Conservation (phyloP, 2,797 vertebrate species). For the Sebastes matsubarae region DNA sequence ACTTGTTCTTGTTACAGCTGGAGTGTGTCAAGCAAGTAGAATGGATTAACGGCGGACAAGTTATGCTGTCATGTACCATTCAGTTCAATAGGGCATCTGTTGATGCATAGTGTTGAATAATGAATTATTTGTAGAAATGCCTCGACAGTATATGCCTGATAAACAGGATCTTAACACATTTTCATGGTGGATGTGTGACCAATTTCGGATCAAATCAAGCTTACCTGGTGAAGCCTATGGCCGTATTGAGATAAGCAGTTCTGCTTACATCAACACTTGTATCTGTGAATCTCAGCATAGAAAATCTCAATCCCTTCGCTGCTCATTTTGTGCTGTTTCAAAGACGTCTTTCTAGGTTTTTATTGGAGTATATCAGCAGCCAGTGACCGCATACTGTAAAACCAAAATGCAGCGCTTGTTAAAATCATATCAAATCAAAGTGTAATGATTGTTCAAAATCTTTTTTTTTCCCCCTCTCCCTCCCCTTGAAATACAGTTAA, state of each 20-base stretch:
- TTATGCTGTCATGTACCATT: constrained; percentile 37
- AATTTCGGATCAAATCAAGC: constrained; percentile 48
- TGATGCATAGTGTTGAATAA: constrained; percentile 36
- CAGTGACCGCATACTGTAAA: constrained; percentile 21
- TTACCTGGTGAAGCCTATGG: constrained; percentile 25
- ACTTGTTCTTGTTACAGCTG: constrained; percentile 59
- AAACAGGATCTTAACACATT: constrained; percentile 38
- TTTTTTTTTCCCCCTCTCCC: neutral
- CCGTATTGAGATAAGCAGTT: constrained; percentile 45
- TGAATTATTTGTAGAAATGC: constrained; percentile 43
- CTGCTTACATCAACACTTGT: constrained; percentile 26
- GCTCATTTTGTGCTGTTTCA: constrained; percentile 23
- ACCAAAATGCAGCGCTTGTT: constrained; percentile 44
- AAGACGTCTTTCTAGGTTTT: constrained; percentile 1
- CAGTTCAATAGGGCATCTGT: constrained; percentile 49
- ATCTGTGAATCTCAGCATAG: constrained; percentile 16
- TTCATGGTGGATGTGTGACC: constrained; percentile 45
- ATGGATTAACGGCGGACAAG: constrained; percentile 57
- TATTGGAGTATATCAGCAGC: constrained; percentile 1
- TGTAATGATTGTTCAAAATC: constrained; percentile 46
- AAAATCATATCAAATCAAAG: constrained; percentile 62
- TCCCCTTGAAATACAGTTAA: constrained; percentile 54
- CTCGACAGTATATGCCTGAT: constrained; percentile 2
- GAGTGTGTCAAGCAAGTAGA: constrained; percentile 63
- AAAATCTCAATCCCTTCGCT: constrained; percentile 3